phyloP scores from a whole-genome alignment of 1,140 invertebrate species.

The Plectrocnemia conspersa region DNA sequence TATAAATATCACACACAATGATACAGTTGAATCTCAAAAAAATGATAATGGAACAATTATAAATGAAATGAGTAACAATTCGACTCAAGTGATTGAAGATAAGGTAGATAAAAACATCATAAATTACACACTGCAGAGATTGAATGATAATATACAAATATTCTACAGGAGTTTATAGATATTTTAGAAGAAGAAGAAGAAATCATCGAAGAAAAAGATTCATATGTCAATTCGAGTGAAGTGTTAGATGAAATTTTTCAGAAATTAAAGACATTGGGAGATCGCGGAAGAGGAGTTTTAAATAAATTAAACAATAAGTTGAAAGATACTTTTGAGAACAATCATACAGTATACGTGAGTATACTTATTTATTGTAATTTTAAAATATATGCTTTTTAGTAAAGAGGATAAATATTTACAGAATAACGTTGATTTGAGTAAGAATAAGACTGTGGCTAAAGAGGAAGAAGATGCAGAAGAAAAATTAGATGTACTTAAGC shows the following conservation, averaged over 20 bases:
- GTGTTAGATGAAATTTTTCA: constrained; percentile 55
- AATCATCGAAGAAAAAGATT: constrained; percentile 29
- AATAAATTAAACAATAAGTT: constrained; percentile 42
- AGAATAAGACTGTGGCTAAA: too few relatives aligned
- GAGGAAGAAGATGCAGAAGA: constrained; percentile 24
- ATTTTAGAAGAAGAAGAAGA: constrained; percentile 16
- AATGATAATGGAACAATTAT: constrained; percentile 1
- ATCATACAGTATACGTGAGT: too few relatives aligned
- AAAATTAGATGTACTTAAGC: constrained; percentile 23
- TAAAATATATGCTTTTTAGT: too few relatives aligned
- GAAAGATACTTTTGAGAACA: constrained; percentile 23
- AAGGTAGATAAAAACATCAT: neutral
- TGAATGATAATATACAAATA: neutral
- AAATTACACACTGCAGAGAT: too few relatives aligned
- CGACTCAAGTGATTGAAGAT: neutral
- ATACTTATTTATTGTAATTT: too few relatives aligned
- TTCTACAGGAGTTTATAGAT: neutral
- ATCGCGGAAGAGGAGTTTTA: constrained; percentile 52
- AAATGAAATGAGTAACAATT: constrained; percentile 6
- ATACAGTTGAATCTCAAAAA: constrained; percentile 2
- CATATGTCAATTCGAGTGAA: constrained; percentile 51
- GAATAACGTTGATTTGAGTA: too few relatives aligned
- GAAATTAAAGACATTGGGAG: constrained; percentile 53
- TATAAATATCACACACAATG: constrained; percentile 26
- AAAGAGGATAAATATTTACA: too few relatives aligned